A percentile compares a stretch with the other conserved stretches of the same genome.
These are phyloP conservation scores for Aramus guarauna DNA, from an alignment of 2,113 vertebrate species.

Conservation along the genomic window DNA sequence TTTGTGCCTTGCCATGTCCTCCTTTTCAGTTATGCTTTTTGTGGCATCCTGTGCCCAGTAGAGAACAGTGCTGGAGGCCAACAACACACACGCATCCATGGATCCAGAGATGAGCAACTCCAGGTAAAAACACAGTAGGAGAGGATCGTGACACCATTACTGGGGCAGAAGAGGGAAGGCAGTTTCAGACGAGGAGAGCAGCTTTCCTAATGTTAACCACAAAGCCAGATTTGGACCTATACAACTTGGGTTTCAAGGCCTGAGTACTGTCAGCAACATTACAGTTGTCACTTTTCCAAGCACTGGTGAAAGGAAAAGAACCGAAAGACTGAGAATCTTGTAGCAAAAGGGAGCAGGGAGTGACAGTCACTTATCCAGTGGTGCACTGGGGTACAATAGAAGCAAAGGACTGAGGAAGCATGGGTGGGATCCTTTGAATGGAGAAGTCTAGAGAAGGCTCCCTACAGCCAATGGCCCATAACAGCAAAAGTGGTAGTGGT, in stretches of 20 bases:
- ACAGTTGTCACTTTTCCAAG: background rate
- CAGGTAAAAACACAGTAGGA: background rate
- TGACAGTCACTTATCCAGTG: background rate
- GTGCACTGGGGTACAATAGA: background rate
- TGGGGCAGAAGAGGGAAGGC: background rate
- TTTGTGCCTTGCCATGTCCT: background rate
- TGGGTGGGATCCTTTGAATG: background rate
- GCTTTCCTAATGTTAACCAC: background rate
- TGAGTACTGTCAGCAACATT: background rate
- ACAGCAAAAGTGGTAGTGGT: background rate
- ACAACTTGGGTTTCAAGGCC: background rate
- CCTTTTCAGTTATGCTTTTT: background rate
- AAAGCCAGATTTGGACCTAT: background rate
- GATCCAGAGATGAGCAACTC: background rate
- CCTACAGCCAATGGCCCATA: background rate
- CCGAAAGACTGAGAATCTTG: background rate
- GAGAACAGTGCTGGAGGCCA: background rate
- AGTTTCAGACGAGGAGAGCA: background rate
- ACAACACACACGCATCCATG: background rate
- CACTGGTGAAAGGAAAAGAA: background rate
- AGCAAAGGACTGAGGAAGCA: background rate
- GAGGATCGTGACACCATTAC: background rate
- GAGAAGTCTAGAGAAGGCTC: background rate
- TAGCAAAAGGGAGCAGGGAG: background rate
- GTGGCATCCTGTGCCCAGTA: background rate